phyloP scores from a whole-genome alignment of 2,888 invertebrate species.

The Shargacucullia verbasci region DNA sequence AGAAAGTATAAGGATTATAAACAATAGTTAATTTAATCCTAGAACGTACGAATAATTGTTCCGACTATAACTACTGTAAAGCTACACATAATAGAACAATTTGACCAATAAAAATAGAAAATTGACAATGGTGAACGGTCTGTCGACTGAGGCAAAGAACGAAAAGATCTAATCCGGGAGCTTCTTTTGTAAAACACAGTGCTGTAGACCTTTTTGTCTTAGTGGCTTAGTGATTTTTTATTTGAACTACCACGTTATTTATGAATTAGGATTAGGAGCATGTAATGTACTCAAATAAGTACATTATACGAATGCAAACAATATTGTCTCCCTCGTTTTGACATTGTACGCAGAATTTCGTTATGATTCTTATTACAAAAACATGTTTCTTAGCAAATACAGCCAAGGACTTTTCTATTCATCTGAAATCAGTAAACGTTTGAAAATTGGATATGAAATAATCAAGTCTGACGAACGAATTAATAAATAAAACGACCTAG shows the following conservation, averaged over 20 bases:
- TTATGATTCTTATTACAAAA: no score
- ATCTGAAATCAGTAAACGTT: constrained; percentile 5
- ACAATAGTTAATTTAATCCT: constrained; percentile 32
- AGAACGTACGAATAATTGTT: no score
- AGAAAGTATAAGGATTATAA: constrained; percentile 64
- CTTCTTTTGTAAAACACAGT: no score
- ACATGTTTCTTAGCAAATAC: not conserved
- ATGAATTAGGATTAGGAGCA: no score
- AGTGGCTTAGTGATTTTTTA: no score
- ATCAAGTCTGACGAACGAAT: constrained; percentile 33
- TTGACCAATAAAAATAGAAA: not conserved
- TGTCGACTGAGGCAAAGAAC: not conserved
- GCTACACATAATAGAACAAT: not conserved
- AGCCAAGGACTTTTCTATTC: not conserved
- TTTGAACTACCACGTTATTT: no score
- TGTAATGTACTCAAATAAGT: no score
- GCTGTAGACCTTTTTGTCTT: no score
- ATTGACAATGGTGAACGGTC: constrained; percentile 17
- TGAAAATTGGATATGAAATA: constrained; percentile 16
- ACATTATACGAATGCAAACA: no score
- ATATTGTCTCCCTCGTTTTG: no score
- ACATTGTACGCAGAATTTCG: no score
- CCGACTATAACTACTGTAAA: constrained; percentile 16
- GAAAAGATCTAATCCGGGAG: no score
- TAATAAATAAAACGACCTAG: constrained; percentile 54